A percentile compares a stretch with the other conserved stretches of the same genome.
These are phyloP conservation scores for Ephialtes manifestator DNA, from an alignment of 2,888 invertebrate genomes.

Conservation along the genomic window DNA sequence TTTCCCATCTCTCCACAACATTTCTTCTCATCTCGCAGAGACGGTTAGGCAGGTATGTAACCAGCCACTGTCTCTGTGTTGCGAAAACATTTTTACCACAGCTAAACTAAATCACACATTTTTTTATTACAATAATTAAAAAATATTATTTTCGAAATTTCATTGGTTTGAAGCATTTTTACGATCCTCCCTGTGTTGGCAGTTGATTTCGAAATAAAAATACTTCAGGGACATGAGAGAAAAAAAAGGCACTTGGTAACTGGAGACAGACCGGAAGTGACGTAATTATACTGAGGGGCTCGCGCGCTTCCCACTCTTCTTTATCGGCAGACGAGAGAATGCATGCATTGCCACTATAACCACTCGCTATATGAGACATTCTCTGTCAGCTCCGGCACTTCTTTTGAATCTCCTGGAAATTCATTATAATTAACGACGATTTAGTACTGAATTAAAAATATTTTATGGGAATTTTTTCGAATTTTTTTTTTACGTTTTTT, in stretches of 20 bases:
- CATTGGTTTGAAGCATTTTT: not conserved
- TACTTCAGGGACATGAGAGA: not conserved
- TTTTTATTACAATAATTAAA: too few species aligned
- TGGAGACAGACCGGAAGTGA: constrained; percentile 62
- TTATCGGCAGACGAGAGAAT: constrained; percentile 61
- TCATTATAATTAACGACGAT: too few species aligned
- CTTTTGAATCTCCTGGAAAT: too few species aligned
- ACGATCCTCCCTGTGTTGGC: too few species aligned
- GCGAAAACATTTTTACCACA: constrained; percentile 15
- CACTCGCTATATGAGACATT: constrained; percentile 6
- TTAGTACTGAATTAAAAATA: too few species aligned
- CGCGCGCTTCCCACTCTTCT: constrained; percentile 49
- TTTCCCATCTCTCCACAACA: constrained; percentile 37
- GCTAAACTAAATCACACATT: not conserved
- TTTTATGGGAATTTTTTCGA: too few species aligned
- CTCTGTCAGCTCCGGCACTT: constrained; percentile 8
- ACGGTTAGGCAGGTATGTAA: constrained; percentile 57
- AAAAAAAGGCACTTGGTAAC: constrained; percentile 34
- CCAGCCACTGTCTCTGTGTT: constrained; percentile 27
- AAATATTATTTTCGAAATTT: not conserved
- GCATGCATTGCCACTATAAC: constrained; percentile 28
- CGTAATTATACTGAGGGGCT: constrained; percentile 46
- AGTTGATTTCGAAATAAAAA: not conserved
- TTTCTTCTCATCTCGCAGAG: constrained; percentile 30
- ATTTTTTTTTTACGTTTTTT: too few species aligned